Base-by-base conservation (phyloP, 2,113 vertebrate genomes). In the Delphinapterus leucas region DNA sequence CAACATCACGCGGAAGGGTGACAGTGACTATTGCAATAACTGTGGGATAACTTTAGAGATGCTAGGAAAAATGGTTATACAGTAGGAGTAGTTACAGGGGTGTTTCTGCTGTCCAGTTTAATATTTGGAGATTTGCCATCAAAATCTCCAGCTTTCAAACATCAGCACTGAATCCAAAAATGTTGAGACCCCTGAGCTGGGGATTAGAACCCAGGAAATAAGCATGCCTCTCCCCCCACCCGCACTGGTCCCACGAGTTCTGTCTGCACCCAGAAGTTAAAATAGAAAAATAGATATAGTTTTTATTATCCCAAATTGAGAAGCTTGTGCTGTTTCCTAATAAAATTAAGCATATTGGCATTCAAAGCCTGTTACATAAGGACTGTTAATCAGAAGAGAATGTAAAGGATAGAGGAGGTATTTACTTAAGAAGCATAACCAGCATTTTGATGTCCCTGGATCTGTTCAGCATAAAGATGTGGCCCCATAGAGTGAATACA, bases 121-220 rank as follows among this genome's bases (percentile, higher is more conserved):
- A 25, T 61, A 13, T 79, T 80, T 96, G 44, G 23, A 82, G 21
- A 84, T 73, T 36, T 90, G 47, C 53, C 67, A 67, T 68, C 55
- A 88, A 92, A 80, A 68, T 90, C 14, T 73, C 84, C 70, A 47
- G 18, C 61, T 76, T 65, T 90, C 76, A 13, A 76, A 96, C 73
- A 79, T 55, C 55, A 6, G 3, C 36, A 63, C 1, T 14, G 38
- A 92, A 49, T 55, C n/a, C 44, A 68, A 90, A 95, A 93, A 92
- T 21, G 2, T 36, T 63, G 14, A 91, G 73, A 83, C 36, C 1
- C 20, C 31, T n/a, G 21, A 96, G n/a, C n/a, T 88, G 68, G 41
- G 20, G 2, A 49, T 83, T 60, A 84, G 65, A 88, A 67, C 9
- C 65, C 67, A 81, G 81, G 58, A 95, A 88, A 55, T 11, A 25